Percentiles rank a stretch among this genome's conserved stretches.
phyloP scores from a whole-genome alignment of 2,113 vertebrate species.

The Micronisus gabar region DNA sequence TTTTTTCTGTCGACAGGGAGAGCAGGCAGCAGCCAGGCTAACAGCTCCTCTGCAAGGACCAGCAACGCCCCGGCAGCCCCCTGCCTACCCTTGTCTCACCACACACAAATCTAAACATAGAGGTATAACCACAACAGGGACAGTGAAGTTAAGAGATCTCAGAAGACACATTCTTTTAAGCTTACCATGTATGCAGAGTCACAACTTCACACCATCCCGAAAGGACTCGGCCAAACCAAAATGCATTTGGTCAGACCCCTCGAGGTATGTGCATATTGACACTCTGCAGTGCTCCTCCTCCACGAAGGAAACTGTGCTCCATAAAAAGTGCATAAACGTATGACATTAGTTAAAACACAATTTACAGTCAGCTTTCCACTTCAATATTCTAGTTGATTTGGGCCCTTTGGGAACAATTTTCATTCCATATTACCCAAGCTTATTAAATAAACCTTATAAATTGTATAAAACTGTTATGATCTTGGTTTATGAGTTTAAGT shows the following conservation, averaged over 20 bases:
- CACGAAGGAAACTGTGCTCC: not conserved
- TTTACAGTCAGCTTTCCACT: conserved; percentile 42
- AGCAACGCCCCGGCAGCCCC: no score
- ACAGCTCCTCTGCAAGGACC: no score
- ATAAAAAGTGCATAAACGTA: not conserved
- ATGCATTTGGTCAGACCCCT: not conserved
- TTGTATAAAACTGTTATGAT: conserved; percentile 8
- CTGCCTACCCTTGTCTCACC: not conserved
- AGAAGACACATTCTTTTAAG: not conserved
- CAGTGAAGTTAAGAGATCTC: not conserved
- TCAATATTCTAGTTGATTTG: conserved; percentile 30
- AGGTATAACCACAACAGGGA: not conserved
- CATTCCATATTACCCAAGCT: not conserved
- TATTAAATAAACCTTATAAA: conserved; percentile 47
- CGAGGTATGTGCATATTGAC: not conserved
- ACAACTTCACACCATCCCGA: not conserved
- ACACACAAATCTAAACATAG: not conserved
- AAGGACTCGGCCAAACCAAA: not conserved
- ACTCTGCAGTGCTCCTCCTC: not conserved
- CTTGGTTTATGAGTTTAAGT: conserved; percentile 7
- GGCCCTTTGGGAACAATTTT: conserved; percentile 13
- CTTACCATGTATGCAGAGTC: not conserved
- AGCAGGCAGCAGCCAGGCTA: not conserved
- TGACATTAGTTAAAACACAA: conserved; percentile 22
- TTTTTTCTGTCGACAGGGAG: not conserved